Base-by-base conservation (phyloP, 2,113 vertebrate genomes). In the Strigops habroptila region DNA sequence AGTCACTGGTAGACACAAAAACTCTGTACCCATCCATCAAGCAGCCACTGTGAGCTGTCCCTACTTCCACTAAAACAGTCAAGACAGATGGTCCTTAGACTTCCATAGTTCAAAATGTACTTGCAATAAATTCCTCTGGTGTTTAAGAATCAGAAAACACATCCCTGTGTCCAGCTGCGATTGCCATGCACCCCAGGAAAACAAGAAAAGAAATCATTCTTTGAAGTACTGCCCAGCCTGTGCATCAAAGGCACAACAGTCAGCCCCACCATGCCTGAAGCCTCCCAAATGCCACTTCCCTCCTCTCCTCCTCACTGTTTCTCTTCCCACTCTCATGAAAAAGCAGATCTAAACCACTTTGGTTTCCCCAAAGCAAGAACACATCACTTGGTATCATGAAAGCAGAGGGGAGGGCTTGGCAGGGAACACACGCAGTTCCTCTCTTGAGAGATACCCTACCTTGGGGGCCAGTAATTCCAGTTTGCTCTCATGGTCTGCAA, bases 321-420 rank as follows among this genome's bases (percentile, higher is more conserved):
- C 35, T 86, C 53, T 75, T 84, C 55, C 35, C 48, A 21, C 10
- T 83, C 83, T 31, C 31, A 31, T 28, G 27, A 41, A 75, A 63
- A 25, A 86, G 31, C 6, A 65, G 22, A 67, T 52, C 44, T 57
- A 69, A 90, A 82, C 1, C 5, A 7, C 12, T 16, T 70, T 55
- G 22, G 0, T 43, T 87, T 76, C 77, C 60, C 55, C 44, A 62
- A 57, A 75, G 46, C 25, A 59, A 60, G 39, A 62, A 44, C 35
- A 73, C 0, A 1, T n/a, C 1, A 55, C 43, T 64, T 82, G 14
- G 12, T 39, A 35, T 3, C 0, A 0, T 35, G 39, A 65, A 77
- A 93, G 62, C 52, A 82, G 69, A 59, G 24, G 37, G 22, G 35
- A 64, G 37, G 49, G 33, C 37, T 81, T 86, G 31, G 48, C 48